Conservation (phyloP, 2,888 invertebrate genomes). For the Orthosia gothica region DNA sequence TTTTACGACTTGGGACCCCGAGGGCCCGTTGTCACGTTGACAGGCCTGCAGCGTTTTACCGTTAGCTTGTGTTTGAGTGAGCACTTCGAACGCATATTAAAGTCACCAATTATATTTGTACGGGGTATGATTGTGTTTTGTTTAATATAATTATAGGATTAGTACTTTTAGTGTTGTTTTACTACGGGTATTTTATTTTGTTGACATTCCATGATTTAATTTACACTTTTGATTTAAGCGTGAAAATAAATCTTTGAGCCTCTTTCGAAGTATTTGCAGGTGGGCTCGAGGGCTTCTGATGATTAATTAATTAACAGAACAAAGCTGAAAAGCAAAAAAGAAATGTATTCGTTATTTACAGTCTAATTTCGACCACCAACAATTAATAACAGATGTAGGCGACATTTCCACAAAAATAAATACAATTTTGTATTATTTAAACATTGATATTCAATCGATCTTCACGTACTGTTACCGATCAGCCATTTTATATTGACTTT, state of each 20-base stretch:
- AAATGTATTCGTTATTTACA: too few species aligned
- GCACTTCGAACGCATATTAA: conserved; percentile 43
- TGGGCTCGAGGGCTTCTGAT: too few species aligned
- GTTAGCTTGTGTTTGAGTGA: conserved; percentile 56
- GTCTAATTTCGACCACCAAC: too few species aligned
- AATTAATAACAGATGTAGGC: too few species aligned
- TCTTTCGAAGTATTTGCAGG: too few species aligned
- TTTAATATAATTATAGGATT: conserved; percentile 11
- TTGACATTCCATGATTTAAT: background rate
- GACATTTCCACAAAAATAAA: too few species aligned
- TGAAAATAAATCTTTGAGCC: too few species aligned
- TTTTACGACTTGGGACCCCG: conserved; percentile 74
- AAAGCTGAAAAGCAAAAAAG: too few species aligned
- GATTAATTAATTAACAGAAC: too few species aligned
- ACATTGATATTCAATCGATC: too few species aligned
- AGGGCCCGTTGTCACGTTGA: conserved; percentile 51
- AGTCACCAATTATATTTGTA: conserved; percentile 42
- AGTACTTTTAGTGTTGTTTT: conserved; percentile 6
- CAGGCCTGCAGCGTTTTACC: conserved; percentile 52
- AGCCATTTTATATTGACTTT: conserved; percentile 11
- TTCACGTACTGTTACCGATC: background rate
- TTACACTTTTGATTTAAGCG: too few species aligned
- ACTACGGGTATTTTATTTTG: background rate
- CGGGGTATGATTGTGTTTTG: conserved; percentile 20
- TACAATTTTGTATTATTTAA: too few species aligned